Base-by-base conservation (phyloP, 1,140 invertebrate species). In the Pseudomyrmex gracilis region DNA sequence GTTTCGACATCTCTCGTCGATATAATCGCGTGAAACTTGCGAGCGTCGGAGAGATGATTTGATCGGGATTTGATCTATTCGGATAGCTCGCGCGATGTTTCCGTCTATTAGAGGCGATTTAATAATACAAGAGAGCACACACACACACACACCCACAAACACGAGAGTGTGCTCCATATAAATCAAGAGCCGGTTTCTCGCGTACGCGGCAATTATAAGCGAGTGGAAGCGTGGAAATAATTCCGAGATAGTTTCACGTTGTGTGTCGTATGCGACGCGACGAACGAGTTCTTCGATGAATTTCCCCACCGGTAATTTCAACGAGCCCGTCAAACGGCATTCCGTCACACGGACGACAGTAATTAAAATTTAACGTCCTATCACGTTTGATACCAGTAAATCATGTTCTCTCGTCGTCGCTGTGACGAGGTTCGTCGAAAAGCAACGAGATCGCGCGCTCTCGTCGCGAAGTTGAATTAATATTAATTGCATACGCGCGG, bases 51-150 rank as follows among this genome's bases (percentile, higher is more conserved):
- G 68, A 77, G 78, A 5, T 5, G 34, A 34, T 34, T 34, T 34
- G 73, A 86, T 87, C 82, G 70, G 17, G 45, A 51, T 43, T 74
- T 63, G 51, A 73, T 80, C 20, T 83, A 73, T 77, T 82, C 76
- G 34, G 45, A 43, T 43, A 17, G 53, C 15, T 17, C n/a, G 64
- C n/a, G 17, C 53, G 76, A 49, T 78, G 53, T 47, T 58, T 49
- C 34, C 53, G 43, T 58, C 15, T 71, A 60, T 80, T 80, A 60
- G 34, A 34, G 64, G 57, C 10, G 13, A 0, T 17, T 70, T 71
- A 58, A 80, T 34, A 34, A 34, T 34, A 49, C 24, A 47, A 58
- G 76, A 13, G 20, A 15, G 7, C 7, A 34, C 34, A 34, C 34
- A 34, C 34, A 34, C n/a, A n/a, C n/a, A 34, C 34, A 34, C 24